These are phyloP conservation scores for Leuctra nigra DNA, from an alignment of 2,888 invertebrate genomes.

Conservation along the genomic window DNA sequence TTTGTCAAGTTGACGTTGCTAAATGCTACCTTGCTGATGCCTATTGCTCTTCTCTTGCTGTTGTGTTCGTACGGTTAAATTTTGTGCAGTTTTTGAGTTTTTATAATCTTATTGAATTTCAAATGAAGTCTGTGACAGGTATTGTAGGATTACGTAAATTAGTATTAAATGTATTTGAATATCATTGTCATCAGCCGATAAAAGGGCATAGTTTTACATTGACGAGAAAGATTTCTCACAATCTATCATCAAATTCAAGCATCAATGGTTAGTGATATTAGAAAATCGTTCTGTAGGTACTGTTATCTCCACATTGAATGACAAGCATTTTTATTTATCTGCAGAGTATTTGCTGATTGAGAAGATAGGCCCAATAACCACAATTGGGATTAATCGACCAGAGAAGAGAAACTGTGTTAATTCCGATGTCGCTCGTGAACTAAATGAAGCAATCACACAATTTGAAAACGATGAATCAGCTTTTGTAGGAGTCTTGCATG, in stretches of 20 bases:
- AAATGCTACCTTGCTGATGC: too few species aligned
- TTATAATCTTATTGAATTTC: too few species aligned
- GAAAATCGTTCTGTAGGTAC: not conserved
- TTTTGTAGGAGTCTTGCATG: constrained; percentile 73
- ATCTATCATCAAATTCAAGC: not conserved
- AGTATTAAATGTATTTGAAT: too few species aligned
- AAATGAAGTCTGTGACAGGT: constrained; percentile 3
- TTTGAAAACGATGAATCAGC: constrained; percentile 73
- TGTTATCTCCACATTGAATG: not conserved
- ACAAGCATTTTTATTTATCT: too few species aligned
- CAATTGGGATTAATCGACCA: constrained; percentile 84
- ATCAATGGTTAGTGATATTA: not conserved
- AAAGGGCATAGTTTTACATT: too few species aligned
- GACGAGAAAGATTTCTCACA: too few species aligned
- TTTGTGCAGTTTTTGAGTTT: not conserved
- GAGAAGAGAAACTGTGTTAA: constrained; percentile 78
- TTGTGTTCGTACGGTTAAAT: too few species aligned
- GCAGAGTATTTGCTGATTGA: constrained; percentile 45
- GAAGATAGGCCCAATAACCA: constrained; percentile 57
- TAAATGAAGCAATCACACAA: constrained; percentile 62
- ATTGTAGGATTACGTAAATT: not conserved
- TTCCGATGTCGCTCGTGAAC: constrained; percentile 55
- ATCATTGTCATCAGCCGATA: too few species aligned
- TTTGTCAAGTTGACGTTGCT: too few species aligned
- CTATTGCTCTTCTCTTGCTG: too few species aligned